Base-by-base conservation (phyloP, 2,113 vertebrate genomes). In the Anarrhichthys ocellatus region DNA sequence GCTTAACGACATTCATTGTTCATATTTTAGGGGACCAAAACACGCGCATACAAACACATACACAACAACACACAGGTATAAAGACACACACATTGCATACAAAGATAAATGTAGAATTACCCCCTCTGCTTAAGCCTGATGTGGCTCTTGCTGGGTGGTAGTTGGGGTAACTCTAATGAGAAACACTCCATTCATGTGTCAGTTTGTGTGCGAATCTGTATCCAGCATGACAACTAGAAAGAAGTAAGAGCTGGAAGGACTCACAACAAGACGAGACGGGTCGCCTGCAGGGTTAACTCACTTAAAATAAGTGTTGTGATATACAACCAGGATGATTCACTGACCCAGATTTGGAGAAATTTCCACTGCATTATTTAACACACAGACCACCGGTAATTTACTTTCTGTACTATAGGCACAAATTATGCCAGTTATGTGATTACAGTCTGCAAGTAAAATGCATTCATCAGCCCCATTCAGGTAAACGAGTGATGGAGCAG, bases 351-450 rank as follows among this genome's bases (percentile, higher is more conserved):
- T 61, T 50, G 50, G 15, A 66, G 36, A 79, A 6, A 78, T 54
- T 68, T 73, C 27, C 22, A 17, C 67, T 80, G 67, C 74, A 83
- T 89, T 88, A 91, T 89, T 91, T 59, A 84, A 78, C 69, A 11
- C 52, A 81, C 18, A 73, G 73, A 73, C 29, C 40, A 29, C 48
- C 54, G 52, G 2, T 52, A 13, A 82, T 66, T 73, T 68, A 44
- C 42, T 68, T 50, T 73, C 50, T 78, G 32, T 54, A 73, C 32
- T 27, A 74, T 65, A 42, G 5, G 29, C 36, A 73, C 59, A 83
- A 65, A 68, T 59, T 52, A 54, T 64, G 59, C 18, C 48, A 70
- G 73, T 82, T 77, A 56, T 48, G 52, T 76, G 62, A 78, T 81
- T 79, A 76, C 58, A 54, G 44, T 67, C 62, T 65, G 29, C 50